Base-by-base conservation (phyloP, 2,888 invertebrate genomes). In the Andrena chrysosceles region DNA sequence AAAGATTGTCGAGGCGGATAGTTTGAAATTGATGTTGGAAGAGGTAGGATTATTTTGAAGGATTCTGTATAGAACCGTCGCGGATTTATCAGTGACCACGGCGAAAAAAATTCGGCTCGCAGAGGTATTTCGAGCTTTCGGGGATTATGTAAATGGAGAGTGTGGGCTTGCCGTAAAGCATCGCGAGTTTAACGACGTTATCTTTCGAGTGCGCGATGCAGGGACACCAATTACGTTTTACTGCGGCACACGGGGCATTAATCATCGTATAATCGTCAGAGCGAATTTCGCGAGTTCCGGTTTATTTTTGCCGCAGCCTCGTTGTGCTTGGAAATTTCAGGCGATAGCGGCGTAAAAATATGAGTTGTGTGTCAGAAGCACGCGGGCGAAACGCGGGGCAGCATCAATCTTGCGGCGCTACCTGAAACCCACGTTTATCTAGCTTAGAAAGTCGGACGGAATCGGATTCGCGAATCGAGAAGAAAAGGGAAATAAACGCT, bases 121-220 rank as follows among this genome's bases (percentile, higher is more conserved):
- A 64, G 23, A 26, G 60, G 67, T 62, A 35, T 42, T 59, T 56
- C n/a, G 13, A 13, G 56, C 29, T 85, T 69, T 59, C 63, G 20
- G 26, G 66, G 59, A 84, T 86, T 63, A 75, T 64, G 71, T 10
- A 72, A 82, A 82, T 81, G 16, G 20, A 4, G 29, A n/a, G 64
- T 52, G 63, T 26, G 16, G 31, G 2, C 2, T n/a, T 6, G 54
- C 64, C 26, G 29, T 71, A 42, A 71, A 64, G 26, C 33, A 63
- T 48, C 52, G 49, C 35, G 26, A 75, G 63, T 81, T 74, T 67
- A 70, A 52, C 60, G 26, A 33, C 59, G 60, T 63, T 73, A 78
- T 78, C 78, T 77, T 26, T 49, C 26, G 56, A 16, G 20, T 1
- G 49, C 4, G 35, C 54, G 23, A 13, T 26, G 20, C 60, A 52